Evolutionary conservation across 2,888 invertebrate genomes (phyloP), one percentile per base, ranked within the genome.

Genomic region (Cinara cedri): DNA sequence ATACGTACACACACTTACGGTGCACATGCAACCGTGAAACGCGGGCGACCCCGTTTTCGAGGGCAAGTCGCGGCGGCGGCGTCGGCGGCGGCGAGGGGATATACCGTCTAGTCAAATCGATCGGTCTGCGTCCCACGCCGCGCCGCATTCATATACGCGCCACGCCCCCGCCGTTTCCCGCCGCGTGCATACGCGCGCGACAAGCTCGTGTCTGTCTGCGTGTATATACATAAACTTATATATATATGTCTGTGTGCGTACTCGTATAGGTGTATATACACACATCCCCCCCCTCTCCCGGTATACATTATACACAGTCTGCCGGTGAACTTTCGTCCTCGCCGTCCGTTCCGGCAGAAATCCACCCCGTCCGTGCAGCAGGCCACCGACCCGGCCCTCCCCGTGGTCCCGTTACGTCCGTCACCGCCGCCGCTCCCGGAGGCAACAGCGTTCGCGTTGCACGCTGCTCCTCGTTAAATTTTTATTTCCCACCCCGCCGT

Each of bases 11-110:
- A n/a, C 46, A 19, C 21, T 14, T 21, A n/a, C 49, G 14, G 72
- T 75, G 63, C 75, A 65, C 63, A 75, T 75, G 76, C 76, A 76
- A 68, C 76, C 76, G 68, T 49, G 75, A 76, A 76, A 76, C 51
- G n/a, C n/a, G 26, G 55, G 14, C 76, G 76, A 76, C 76, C 76
- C 66, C 66, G n/a, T 76, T 70, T 76, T 68, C 76, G 76, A 76
- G 68, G 66, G 26, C 49, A 68, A 24, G 24, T 26, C 46, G 34
- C 19, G 3, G 6, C 34, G 34, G 34, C 34, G 34, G 54, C 16
- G 26, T 11, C 11, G 19, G 44, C 6, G 42, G 21, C n/a, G 21
- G 62, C 2, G 10, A 2, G 44, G 65, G 44, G 44, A 3, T 13
- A 65, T 24, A 68, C 76, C 66, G 76, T 76, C 76, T 76, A 76